These are phyloP conservation scores for Sycon ciliatum DNA, from an alignment of 37 sponge, comb jelly and placozoan species.

Conservation along the genomic window DNA sequence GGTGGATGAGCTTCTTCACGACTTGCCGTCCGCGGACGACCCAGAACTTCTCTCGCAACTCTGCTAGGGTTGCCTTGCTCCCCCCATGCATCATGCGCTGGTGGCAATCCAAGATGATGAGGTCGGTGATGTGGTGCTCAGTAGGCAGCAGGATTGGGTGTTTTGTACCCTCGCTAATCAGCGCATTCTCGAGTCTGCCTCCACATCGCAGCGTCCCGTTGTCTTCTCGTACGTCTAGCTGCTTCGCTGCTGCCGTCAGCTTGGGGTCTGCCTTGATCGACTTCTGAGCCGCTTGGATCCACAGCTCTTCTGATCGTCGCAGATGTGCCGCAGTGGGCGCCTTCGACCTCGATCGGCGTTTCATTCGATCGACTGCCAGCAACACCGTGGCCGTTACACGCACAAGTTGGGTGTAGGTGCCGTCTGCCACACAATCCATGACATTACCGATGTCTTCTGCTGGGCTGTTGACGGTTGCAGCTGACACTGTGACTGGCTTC, in stretches of 20 bases:
- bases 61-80: slow-evolving; percentile 25
- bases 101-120: slow-evolving; percentile 21
- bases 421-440: too few relatives aligned
- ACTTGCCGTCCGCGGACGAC: slow-evolving; percentile 22
- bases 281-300: slow-evolving; percentile 20
- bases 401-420: too few relatives aligned
- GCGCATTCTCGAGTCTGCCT: slow-evolving; percentile 31
- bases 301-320: neutral
- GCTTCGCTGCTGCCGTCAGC: slow-evolving; percentile 1
- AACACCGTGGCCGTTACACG: too few relatives aligned
- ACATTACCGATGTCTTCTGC: too few relatives aligned
- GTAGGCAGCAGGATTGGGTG: slow-evolving; percentile 19
- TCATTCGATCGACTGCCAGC: slow-evolving; percentile 2
- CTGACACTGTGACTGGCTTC: too few relatives aligned
- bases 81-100: slow-evolving; percentile 29
- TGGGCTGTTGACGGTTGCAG: too few relatives aligned
- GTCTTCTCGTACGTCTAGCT: slow-evolving; percentile 13
- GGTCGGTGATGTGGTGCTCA: slow-evolving; percentile 21
- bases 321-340: too few relatives aligned
- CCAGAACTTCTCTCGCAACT: slow-evolving; percentile 26
- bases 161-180: neutral
- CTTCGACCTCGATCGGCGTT: too few relatives aligned
- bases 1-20: slow-evolving; percentile 13
- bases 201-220: slow-evolving; percentile 22
- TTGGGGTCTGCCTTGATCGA: neutral